Conservation (phyloP, 2,888 invertebrate species). For the Brachypterus glaber region DNA sequence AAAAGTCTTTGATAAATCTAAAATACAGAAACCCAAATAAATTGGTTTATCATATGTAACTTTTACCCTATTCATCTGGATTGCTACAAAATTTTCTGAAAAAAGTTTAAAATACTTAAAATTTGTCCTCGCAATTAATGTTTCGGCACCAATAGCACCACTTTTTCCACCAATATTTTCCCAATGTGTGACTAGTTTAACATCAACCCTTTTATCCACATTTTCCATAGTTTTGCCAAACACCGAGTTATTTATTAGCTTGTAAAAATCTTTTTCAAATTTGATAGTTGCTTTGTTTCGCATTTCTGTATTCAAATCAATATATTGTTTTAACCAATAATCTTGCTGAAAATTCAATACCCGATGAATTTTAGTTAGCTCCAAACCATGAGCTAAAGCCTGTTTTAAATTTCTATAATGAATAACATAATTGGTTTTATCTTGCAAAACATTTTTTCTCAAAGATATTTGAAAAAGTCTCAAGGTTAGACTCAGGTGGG, state of each 20-base stretch:
- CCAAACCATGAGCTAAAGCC: slow-evolving; percentile 23
- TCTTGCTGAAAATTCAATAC: slow-evolving; percentile 33
- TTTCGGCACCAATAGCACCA: background rate
- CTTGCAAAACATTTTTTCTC: too few relatives aligned
- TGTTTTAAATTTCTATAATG: slow-evolving; percentile 27
- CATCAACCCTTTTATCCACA: background rate
- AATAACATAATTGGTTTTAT: slow-evolving; percentile 22
- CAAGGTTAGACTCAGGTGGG: too few relatives aligned
- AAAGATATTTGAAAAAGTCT: too few relatives aligned
- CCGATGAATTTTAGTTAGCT: slow-evolving; percentile 29
- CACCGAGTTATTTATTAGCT: background rate
- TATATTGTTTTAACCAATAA: slow-evolving; percentile 33
- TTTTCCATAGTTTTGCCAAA: background rate
- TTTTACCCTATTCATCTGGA: background rate
- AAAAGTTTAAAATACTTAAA: background rate
- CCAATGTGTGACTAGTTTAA: background rate
- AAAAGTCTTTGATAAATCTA: background rate
- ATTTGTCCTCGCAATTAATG: background rate
- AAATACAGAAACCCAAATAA: background rate
- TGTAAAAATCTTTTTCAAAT: slow-evolving; percentile 17
- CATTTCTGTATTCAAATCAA: slow-evolving; percentile 34
- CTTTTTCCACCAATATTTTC: too few relatives aligned
- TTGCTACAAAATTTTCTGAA: background rate
- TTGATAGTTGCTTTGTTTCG: slow-evolving; percentile 20
- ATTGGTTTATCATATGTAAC: background rate